phyloP scores from a whole-genome alignment of 1,140 invertebrate genomes.

The Eubasilissa regina region DNA sequence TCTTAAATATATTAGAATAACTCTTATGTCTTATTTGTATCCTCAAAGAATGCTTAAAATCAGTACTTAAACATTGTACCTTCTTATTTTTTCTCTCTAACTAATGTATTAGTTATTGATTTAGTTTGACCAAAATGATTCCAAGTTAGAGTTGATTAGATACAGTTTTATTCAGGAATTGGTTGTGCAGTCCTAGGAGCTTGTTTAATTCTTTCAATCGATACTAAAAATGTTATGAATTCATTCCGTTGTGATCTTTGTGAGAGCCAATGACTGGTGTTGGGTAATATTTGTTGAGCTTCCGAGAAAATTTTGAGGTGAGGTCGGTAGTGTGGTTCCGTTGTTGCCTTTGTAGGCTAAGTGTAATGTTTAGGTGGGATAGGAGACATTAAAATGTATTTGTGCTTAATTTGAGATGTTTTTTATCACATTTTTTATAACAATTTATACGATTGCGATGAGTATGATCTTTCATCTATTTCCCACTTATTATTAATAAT shows the following conservation, averaged over 20 bases:
- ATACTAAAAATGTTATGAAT: not conserved
- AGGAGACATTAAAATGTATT: not conserved
- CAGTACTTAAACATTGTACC: constrained; percentile 14
- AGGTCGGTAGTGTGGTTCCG: not conserved
- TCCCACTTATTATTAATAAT: too few species aligned
- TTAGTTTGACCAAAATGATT: too few species aligned
- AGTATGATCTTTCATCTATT: not conserved
- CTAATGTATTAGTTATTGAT: too few species aligned
- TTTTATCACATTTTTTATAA: not conserved
- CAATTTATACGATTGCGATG: not conserved
- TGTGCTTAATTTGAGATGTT: not conserved
- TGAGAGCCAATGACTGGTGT: not conserved
- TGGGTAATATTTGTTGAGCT: not conserved
- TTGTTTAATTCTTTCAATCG: too few species aligned
- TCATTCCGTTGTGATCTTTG: not conserved
- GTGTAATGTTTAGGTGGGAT: not conserved
- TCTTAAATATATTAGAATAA: not conserved
- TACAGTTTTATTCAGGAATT: too few species aligned
- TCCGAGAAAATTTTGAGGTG: not conserved
- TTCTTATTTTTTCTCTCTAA: constrained; percentile 10
- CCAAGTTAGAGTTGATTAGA: too few species aligned
- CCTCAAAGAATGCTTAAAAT: not conserved
- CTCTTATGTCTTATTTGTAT: not conserved
- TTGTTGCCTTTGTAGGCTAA: constrained; percentile 29
- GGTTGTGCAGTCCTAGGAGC: too few species aligned